Conservation (phyloP, 2,888 invertebrate genomes). For the Catocala sponsa region DNA sequence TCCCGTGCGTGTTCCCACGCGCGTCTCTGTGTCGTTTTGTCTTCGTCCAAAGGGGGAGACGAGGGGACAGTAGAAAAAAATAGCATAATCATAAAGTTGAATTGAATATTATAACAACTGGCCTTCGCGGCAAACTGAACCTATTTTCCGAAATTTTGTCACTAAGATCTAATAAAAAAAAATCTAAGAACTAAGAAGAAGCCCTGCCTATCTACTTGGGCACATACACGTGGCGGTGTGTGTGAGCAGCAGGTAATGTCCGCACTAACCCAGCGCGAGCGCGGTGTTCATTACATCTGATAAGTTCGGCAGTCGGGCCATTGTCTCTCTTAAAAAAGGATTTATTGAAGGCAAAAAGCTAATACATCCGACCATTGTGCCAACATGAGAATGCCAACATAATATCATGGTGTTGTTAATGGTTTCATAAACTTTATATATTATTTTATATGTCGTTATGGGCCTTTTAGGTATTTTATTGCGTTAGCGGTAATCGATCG, state of each 20-base stretch:
- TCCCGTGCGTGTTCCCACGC: too few species aligned
- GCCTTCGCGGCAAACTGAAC: too few species aligned
- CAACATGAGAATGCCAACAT: slow-evolving; percentile 57
- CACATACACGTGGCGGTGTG: too few species aligned
- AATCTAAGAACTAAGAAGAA: too few species aligned
- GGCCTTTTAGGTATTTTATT: neutral
- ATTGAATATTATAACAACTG: too few species aligned
- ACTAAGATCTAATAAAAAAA: too few species aligned
- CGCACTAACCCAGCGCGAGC: slow-evolving; percentile 59
- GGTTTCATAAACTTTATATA: slow-evolving; percentile 36
- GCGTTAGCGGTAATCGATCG: neutral
- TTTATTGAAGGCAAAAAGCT: slow-evolving; percentile 82
- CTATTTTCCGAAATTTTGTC: too few species aligned
- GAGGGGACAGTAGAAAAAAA: too few species aligned
- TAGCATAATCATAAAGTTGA: too few species aligned
- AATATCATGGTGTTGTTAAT: slow-evolving; percentile 47
- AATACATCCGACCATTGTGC: slow-evolving; percentile 83
- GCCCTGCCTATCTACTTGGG: too few species aligned
- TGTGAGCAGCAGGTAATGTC: slow-evolving; percentile 48
- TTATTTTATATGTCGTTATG: slow-evolving; percentile 7
- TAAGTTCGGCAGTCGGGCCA: slow-evolving; percentile 76
- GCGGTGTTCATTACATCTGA: slow-evolving; percentile 71
- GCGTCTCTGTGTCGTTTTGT: too few species aligned
- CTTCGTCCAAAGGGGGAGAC: too few species aligned
- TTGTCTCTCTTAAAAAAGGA: slow-evolving; percentile 80